Evolutionary conservation across 2,797 vertebrate genomes (phyloP), one percentile per base, ranked within the genome.

Genomic region (Vultur gryphus): DNA sequence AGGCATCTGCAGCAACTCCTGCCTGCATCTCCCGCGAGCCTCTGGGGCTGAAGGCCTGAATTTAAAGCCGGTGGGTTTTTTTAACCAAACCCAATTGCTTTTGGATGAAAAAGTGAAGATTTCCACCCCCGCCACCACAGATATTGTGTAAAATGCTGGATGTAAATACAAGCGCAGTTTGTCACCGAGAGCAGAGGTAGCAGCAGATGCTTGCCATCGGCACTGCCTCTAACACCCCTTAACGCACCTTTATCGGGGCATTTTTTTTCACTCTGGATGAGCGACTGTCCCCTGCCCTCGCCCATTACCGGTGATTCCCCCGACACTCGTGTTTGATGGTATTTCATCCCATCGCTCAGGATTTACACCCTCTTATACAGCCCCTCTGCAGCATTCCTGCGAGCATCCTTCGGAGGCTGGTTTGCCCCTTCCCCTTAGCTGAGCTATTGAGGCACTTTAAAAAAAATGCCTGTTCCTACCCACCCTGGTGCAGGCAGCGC

Each of bases 401-500:
- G 4, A 49, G 41, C 89, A 75, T 51, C 87, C 85, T 83, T 39
- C 3, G 0, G 44, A 54, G 67, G 33, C 19, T 25, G 57, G 24
- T 82, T 59, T 44, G 44, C 82, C 85, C 93, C 90, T 26, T 93
- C 48, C 72, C 46, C 54, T 84, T 16, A 12, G 31, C 64, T 24
- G 1, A 92, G 62, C 59, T 70, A 49, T 19, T 23, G 33, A 95
- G 41, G 87, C 88, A 75, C 87, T 83, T 64, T 21, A 69, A 95
- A 43, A 85, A 71, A 61, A 54, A 54, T 1, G n/a, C 72, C 69
- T 57, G 31, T 72, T 85, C 87, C 72, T 46, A 20, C 65, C 92
- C 96, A 84, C 62, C 41, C 84, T 14, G 7, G 80, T 64, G 88
- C 93, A 87, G 95, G 87, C 93, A 90, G 80, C 3, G 16, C 37